Percentiles rank a stretch among this genome's conserved stretches.
Conservation (phyloP, 2,113 vertebrate genomes). For the Pycnonotus jocosus region DNA sequence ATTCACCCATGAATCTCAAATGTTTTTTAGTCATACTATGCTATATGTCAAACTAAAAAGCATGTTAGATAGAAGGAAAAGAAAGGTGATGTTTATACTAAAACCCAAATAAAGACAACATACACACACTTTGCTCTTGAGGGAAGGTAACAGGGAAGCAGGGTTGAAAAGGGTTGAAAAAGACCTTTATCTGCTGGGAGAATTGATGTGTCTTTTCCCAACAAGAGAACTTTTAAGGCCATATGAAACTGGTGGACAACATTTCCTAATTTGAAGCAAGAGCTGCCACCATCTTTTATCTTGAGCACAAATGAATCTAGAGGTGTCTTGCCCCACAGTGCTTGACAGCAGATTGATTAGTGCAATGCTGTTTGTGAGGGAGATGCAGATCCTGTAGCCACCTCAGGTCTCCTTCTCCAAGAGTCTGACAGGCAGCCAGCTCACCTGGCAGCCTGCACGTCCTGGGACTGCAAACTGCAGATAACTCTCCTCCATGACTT, state of each 20-base stretch:
- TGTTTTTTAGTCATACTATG: background rate
- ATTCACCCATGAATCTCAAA: background rate
- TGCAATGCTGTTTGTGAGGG: background rate
- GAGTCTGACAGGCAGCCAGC: rapidly evolving
- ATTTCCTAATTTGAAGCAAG: background rate
- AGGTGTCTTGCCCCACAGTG: rapidly evolving
- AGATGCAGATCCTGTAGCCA: background rate
- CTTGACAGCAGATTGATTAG: rapidly evolving
- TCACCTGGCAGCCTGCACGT: background rate
- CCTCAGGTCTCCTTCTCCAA: background rate
- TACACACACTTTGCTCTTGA: background rate
- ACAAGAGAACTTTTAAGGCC: background rate
- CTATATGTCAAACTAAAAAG: background rate
- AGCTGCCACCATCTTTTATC: background rate
- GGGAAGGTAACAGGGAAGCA: background rate
- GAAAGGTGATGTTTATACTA: background rate
- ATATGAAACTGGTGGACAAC: background rate
- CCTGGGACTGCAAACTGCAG: background rate
- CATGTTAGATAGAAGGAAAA: background rate
- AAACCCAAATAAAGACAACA: background rate
- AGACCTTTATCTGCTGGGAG: background rate
- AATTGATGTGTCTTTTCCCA: background rate
- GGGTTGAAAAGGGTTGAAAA: background rate
- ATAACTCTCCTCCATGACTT: rapidly evolving
- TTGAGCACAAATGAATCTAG: background rate